Evolutionary conservation across 1,140 invertebrate species (phyloP).

Genomic region (Zaprionus taronus): DNA sequence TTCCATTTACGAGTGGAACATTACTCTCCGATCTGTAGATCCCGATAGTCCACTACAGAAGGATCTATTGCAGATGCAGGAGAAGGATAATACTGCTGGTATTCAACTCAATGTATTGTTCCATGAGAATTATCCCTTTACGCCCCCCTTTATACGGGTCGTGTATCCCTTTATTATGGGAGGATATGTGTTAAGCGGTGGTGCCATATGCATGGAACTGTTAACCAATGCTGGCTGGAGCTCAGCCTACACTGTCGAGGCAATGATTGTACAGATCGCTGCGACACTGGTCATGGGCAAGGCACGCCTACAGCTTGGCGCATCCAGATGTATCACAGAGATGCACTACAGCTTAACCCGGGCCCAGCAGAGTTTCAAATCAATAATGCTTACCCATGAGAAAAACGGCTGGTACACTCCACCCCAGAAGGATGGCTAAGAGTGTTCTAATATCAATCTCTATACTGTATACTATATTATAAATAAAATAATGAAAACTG

Average conservation of each 20-base stretch:
- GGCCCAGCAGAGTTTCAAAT: slow-evolving; percentile 99
- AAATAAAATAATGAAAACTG: too few species aligned
- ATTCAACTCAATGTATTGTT: slow-evolving; percentile 98
- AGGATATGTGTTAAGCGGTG: slow-evolving; percentile 92
- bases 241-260: slow-evolving; percentile 99
- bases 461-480: too few species aligned
- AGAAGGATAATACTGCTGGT: slow-evolving; percentile 98
- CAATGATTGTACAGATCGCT: slow-evolving; percentile 99
- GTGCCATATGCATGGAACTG: slow-evolving; percentile 99
- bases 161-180: slow-evolving; percentile 91
- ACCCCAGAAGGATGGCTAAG: slow-evolving; percentile 94
- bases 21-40: slow-evolving; percentile 97
- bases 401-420: slow-evolving; percentile 98
- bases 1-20: slow-evolving; percentile 99
- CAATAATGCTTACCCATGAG: slow-evolving; percentile 99
- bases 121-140: slow-evolving; percentile 99
- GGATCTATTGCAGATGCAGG: slow-evolving; percentile 96
- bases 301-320: slow-evolving; percentile 98
- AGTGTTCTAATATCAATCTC: too few species aligned
- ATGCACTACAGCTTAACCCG: slow-evolving; percentile 97
- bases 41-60: slow-evolving; percentile 98
- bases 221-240: slow-evolving; percentile 99
- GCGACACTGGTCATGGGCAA: slow-evolving; percentile 99
- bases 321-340: slow-evolving; percentile 88
- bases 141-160: slow-evolving; percentile 98